Evolutionary conservation across 2,113 vertebrate species (phyloP), one percentile per base, ranked within the genome.

Genomic region (Phylloscopus trochilus): DNA sequence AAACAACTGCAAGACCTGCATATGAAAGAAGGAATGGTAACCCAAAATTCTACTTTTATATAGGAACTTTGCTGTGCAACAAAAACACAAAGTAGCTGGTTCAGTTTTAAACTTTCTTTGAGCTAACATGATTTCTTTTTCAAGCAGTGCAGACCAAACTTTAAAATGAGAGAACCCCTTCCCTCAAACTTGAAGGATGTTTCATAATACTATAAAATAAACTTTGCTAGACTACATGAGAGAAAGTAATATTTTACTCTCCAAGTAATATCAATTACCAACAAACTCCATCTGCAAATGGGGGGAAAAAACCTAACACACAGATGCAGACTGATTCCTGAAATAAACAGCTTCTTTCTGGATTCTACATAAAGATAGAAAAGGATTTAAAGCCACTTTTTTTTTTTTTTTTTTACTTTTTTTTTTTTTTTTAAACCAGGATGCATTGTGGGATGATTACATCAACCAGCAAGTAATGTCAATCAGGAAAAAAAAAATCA

Each of bases 301-400:
- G 15, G 6, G 6, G 6, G 1, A 11, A 23, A 62, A 60, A 13
- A 6, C 3, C 15, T n/a, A 81, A 73, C 0, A 7, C 10, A 62
- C 7, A 62, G 14, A 43, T 14, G 60, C 6, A 35, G 15, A 64
- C 9, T 23, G 3, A 60, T 39, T 83, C 10, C 39, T 58, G 55
- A 90, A 73, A 69, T 5, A 39, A 15, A 80, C 0, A 15, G 26
- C 51, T 39, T 11, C 8, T 62, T 60, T 77, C 1, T 33, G 21
- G 13, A 56, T 63, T 80, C 43, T 31, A 49, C 6, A 28, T 16
- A 49, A 51, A 72, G 7, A 31, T 1, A n/a, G 33, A 88, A 76
- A 52, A 52, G 10, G 6, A 52, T 35, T n/a, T 15, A 22, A 35
- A 35, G 12, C 10, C 30, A 43, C 31, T 22, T 18, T 7, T 47